Base-by-base conservation (phyloP, 2,888 invertebrate species). In the Leucophora obtusa region DNA sequence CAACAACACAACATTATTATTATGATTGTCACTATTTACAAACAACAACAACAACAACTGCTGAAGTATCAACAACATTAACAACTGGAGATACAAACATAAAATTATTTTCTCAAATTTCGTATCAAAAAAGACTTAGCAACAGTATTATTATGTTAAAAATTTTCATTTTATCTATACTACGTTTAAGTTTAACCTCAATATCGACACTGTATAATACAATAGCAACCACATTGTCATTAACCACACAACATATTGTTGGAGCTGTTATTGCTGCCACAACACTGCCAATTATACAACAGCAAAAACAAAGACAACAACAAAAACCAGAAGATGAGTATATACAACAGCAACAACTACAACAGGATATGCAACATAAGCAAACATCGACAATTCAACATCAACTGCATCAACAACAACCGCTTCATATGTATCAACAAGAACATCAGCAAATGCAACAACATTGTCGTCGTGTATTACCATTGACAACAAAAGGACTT, bases 401-500 rank as follows among this genome's bases (percentile, higher is more conserved):
- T 21, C 77, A 81, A 10, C 82, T n/a, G n/a, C n/a, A n/a, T n/a
- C n/a, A 81, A 43, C 82, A 59, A n/a, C 54, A 70, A 58, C 80
- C 83, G 17, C 75, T 83, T 17, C 68, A 56, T n/a, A 63, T 33
- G 35, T 59, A 60, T 9, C 47, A 75, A 35, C 21, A 56, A 10
- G 18, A 38, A 2, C 62, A 15, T 38, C 73, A 77, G 7, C 63
- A 62, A 18, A 28, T 56, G 65, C 69, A 66, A 51, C 70, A 65
- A 68, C 73, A 69, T 35, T 33, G 51, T 62, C 73, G 76, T 21
- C 69, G 74, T 24, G 56, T 59, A 74, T 53, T 76, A 74, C 70
- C 69, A 62, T 84, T 85, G 83, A 82, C 86, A 85, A 84, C 87
- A 79, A 87, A 88, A 84, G 86, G 88, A 87, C 87, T 90, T 85